A percentile compares a stretch with the other conserved stretches of the same genome.
These are phyloP conservation scores for Lontra canadensis DNA, from an alignment of 2,113 vertebrate species.

Conservation along the genomic window DNA sequence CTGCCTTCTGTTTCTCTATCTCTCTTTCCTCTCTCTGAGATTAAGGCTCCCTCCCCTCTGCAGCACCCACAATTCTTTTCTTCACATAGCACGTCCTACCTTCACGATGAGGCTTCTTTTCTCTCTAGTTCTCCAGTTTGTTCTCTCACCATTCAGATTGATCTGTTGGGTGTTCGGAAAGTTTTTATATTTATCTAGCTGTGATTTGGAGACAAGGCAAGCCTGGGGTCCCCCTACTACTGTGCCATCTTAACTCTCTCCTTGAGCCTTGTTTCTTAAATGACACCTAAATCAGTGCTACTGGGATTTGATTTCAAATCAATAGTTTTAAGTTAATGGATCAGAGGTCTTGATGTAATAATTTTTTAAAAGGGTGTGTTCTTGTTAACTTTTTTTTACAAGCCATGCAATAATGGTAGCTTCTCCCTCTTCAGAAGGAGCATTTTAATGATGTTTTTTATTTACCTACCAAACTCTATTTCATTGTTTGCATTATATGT, in stretches of 20 bases:
- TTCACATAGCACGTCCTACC: background rate
- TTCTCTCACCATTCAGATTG: background rate
- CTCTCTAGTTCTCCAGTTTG: background rate
- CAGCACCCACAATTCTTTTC: background rate
- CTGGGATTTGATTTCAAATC: slow-evolving; percentile 39
- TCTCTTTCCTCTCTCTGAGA: background rate
- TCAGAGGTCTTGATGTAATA: background rate
- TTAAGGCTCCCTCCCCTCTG: background rate
- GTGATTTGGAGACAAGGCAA: background rate
- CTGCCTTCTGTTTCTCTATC: background rate
- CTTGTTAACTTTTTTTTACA: slow-evolving; percentile 29
- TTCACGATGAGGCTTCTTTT: background rate
- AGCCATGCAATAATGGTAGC: background rate
- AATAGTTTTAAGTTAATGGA: background rate
- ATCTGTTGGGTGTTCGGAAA: background rate
- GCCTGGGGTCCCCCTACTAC: background rate
- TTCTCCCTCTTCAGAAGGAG: background rate
- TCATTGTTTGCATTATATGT: slow-evolving; percentile 11
- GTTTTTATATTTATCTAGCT: background rate
- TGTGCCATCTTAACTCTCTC: background rate
- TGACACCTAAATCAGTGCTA: background rate
- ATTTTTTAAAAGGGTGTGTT: background rate
- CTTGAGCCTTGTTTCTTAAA: background rate
- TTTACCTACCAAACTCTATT: background rate
- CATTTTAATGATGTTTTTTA: slow-evolving; percentile 24